Base-by-base conservation (phyloP, 2,888 invertebrate species). In the Drosophila atripex region DNA sequence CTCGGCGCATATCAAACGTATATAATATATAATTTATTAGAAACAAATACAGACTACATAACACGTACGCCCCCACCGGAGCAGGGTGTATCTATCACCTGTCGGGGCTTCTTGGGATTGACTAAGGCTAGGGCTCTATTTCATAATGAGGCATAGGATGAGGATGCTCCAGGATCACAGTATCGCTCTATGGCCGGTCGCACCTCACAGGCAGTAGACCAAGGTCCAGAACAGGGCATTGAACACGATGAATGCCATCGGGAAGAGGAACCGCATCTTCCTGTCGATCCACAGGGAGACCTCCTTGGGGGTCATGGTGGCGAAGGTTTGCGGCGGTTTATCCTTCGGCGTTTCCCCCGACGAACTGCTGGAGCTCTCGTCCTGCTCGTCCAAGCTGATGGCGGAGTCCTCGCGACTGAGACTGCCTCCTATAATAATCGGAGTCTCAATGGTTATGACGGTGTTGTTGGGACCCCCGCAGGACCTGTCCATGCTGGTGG, bases 291-390 rank as follows among this genome's bases (percentile, higher is more conserved):
- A 97, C 50, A 95, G 95, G 65, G 97, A 95, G 35, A 97, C 96
- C 91, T 97, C 96, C 84, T 97, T 96, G 0, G 97, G 97, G 2
- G 97, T 96, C 96, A 97, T 97, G 28, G 96, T 96, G 61, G 96
- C 88, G 16, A 83, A 88, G 3, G 88, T 83, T 53, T 86, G 86
- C 3, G 65, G 16, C 1, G 70, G 77, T 47, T 79, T 84, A 52
- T 77, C 86, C 12, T 51, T 52, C 3, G 49, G 9, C 6, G 56
- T 25, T 2, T 63, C 64, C 0, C 59, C 69, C 9, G 79, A 63
- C 3, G 78, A 58, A 1, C 80, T 72, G 1, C 53, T 38, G 5
- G 75, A 69, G 6, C 59, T 49, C 23, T 80, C 30, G 5, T 66
- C 61, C 8, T 70, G 61, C 25, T 82, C 85, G 18, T 83, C 79